Evolutionary conservation across 2,888 invertebrate genomes (phyloP).

Genomic region (Andrena minutula): DNA sequence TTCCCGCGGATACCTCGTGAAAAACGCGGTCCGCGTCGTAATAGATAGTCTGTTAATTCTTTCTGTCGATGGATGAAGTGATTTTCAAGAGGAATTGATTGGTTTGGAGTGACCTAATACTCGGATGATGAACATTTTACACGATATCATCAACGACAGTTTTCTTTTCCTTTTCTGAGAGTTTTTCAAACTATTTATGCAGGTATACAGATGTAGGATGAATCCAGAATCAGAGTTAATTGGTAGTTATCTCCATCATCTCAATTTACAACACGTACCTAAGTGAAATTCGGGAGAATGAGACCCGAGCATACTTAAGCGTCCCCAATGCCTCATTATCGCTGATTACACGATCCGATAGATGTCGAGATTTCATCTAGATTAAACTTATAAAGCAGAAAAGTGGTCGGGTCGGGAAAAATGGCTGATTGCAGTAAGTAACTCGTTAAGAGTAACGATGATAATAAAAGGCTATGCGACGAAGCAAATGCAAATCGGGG

Average conservation of each 20-base stretch:
- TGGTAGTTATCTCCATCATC: too few species aligned
- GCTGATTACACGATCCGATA: not conserved
- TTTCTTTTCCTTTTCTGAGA: too few species aligned
- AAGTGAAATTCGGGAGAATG: too few species aligned
- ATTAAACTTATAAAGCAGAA: not conserved
- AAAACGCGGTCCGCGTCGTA: conserved; percentile 15
- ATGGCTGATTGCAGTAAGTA: conserved; percentile 21
- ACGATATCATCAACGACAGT: too few species aligned
- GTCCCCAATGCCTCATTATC: too few species aligned
- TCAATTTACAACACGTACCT: too few species aligned
- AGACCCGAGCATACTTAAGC: too few species aligned
- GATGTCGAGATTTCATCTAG: too few species aligned
- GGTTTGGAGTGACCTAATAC: too few species aligned
- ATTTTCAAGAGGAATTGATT: not conserved
- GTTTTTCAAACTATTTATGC: too few species aligned
- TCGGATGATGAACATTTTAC: not conserved
- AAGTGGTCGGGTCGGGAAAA: not conserved
- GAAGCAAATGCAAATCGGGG: not conserved
- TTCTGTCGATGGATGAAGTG: not conserved
- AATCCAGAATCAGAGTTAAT: too few species aligned
- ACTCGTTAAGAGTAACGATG: conserved; percentile 9
- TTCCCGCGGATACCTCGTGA: conserved; percentile 39
- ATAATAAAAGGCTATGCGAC: not conserved
- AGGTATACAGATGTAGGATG: too few species aligned
- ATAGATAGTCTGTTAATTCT: not conserved